Evolutionary conservation across 2,113 vertebrate species (phyloP).

Genomic region (Sakesphorus luctuosus): DNA sequence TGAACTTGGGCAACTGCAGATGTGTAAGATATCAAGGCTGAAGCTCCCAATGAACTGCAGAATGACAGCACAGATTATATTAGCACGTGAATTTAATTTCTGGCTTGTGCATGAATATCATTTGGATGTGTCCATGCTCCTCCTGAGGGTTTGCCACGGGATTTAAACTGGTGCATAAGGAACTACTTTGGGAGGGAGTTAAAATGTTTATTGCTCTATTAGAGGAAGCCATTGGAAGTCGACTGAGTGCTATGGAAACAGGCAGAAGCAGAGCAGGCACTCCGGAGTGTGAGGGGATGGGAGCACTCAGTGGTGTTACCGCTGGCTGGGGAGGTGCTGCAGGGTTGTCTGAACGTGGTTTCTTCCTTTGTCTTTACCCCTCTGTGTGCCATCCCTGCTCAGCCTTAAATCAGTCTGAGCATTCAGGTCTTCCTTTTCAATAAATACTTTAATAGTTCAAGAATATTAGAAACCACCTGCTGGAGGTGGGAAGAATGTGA

Average conservation of each 20-base stretch:
- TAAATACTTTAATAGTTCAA: not conserved
- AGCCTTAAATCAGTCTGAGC: not conserved
- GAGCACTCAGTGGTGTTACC: not conserved
- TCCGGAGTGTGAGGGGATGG: not conserved
- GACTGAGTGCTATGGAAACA: not conserved
- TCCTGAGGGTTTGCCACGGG: not conserved
- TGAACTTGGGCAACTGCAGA: not conserved
- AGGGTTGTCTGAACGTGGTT: not conserved
- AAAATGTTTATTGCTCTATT: not conserved
- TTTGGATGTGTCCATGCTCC: not conserved
- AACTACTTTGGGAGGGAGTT: not conserved
- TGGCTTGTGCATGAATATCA: not conserved
- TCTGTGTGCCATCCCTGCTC: not conserved
- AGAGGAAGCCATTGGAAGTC: not conserved
- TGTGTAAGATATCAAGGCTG: not conserved
- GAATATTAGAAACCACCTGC: not conserved
- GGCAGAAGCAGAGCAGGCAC: not conserved
- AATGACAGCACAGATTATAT: not conserved
- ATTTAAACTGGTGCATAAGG: not conserved
- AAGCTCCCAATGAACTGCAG: not conserved
- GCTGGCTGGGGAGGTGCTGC: not conserved
- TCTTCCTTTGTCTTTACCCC: not conserved
- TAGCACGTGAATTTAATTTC: not conserved
- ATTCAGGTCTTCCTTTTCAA: not conserved
- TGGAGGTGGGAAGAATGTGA: not conserved